A percentile compares a stretch with the other conserved stretches of the same genome.
phyloP scores from a whole-genome alignment of 2,888 invertebrate genomes.

The Chalcis sispes region DNA sequence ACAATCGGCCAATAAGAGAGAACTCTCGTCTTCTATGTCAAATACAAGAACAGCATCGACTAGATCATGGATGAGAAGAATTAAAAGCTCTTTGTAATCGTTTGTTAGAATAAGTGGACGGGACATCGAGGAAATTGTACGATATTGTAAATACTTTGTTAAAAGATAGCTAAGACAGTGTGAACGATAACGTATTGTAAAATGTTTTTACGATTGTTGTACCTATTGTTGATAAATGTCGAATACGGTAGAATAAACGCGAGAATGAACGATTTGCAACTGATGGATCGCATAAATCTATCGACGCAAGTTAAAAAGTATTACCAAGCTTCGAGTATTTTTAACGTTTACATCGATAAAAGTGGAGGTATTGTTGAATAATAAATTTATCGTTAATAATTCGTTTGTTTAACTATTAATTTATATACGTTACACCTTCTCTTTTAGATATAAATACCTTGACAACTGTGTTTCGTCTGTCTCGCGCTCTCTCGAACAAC shows the following conservation, averaged over 20 bases:
- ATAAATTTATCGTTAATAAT: not conserved
- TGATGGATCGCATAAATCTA: conserved; percentile 18
- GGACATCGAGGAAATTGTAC: not conserved
- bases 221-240: conserved; percentile 4
- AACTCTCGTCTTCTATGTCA: not conserved
- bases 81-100: too few relatives aligned
- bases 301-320: conserved; percentile 27
- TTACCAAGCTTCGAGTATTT: conserved; percentile 39
- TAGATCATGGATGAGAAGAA: too few relatives aligned
- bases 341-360: conserved; percentile 35
- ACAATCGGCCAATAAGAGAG: not conserved
- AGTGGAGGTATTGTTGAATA: conserved; percentile 23
- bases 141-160: conserved; percentile 37
- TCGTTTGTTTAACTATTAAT: not conserved
- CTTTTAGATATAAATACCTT: conserved; percentile 2
- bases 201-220: conserved; percentile 1
- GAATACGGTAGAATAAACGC: not conserved
- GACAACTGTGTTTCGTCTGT: conserved; percentile 33
- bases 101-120: too few relatives aligned
- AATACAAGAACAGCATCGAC: not conserved
- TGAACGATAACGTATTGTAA: conserved; percentile 6
- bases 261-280: conserved; percentile 9
- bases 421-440: not conserved
- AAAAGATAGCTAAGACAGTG: conserved; percentile 14
- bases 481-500: conserved; percentile 16